Evolutionary conservation across 2,797 vertebrate species (phyloP).

Genomic region (Gobionotothen gibberifrons): DNA sequence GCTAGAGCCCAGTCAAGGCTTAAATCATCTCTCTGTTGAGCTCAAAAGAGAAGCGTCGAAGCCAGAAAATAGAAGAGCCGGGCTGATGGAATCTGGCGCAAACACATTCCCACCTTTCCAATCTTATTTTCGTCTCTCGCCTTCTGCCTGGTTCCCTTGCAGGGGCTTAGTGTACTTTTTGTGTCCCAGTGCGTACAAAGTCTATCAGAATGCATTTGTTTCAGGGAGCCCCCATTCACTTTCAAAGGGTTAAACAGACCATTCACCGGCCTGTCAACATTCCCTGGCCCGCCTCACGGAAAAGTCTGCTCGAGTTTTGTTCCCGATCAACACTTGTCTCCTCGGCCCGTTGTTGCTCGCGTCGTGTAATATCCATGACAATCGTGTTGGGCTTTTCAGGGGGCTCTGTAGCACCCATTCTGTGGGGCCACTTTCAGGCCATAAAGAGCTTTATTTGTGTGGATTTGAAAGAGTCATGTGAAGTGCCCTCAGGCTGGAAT

Average conservation of each 20-base stretch:
- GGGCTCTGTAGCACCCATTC: conserved; percentile 86
- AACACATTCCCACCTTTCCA: conserved; percentile 85
- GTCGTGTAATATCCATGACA: conserved; percentile 99
- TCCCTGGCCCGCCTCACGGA: conserved; percentile 87
- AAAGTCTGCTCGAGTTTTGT: conserved; percentile 95
- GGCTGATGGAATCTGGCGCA: conserved; percentile 84
- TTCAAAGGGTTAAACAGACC: conserved; percentile 99
- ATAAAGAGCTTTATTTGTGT: conserved; percentile 98
- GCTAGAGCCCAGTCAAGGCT: conserved; percentile 80
- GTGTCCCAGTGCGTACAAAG: conserved; percentile 89
- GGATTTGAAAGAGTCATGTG: conserved; percentile 98
- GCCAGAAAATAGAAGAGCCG: conserved; percentile 80
- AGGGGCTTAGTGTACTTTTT: conserved; percentile 87
- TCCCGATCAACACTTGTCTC: conserved; percentile 92
- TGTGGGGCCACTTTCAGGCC: conserved; percentile 98
- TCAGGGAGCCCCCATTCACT: conserved; percentile 92
- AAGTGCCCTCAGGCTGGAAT: conserved; percentile 93
- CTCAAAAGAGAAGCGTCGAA: conserved; percentile 77
- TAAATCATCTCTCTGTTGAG: conserved; percentile 83
- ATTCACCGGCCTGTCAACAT: conserved; percentile 98
- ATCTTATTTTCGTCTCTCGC: conserved; percentile 85
- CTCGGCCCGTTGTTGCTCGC: conserved; percentile 94
- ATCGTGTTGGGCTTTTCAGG: conserved; percentile 95
- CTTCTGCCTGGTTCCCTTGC: conserved; percentile 78
- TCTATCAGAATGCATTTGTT: conserved; percentile 98